Base-by-base conservation (phyloP, 2,113 vertebrate species). In the Marmota monax region DNA sequence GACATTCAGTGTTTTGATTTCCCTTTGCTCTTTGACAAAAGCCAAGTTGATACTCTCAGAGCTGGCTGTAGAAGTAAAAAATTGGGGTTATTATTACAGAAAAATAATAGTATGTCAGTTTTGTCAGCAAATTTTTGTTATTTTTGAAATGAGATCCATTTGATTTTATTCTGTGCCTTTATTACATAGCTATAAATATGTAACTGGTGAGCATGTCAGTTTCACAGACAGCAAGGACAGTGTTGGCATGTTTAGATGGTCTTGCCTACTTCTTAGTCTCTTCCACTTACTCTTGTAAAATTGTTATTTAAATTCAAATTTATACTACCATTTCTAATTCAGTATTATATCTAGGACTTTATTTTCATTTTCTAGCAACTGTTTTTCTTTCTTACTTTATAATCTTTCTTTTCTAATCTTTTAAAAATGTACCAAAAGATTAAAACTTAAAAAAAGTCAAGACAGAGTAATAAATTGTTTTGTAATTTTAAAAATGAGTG, bases 11-110 rank as follows among this genome's bases (percentile, higher is more conserved):
- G 0, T 88, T 88, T 85, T 90, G 4, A 65, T 85, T 95, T 94
- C 2, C 18, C 42, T 20, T 65, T 88, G 34, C 16, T 79, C 48
- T 93, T 94, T 78, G 61, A 84, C 29, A 92, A 93, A 94, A 69
- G 4, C 10, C 4, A 23, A 39, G 23, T 83, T 92, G 51, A 94
- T 69, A 45, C 8, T n/a, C 16, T 72, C 53, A 91, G 22, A 87
- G 0, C 7, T 42, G 83, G 9, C 32, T 27, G 1, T 42, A 58
- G 23, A 23, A 77, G 5, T 80, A 67, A 86, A 88, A 23, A 63
- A 63, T 27, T 63, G 9, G 61, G 61, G 9, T 79, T 83, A 96
- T 80, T 96, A 9, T 88, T 79, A 82, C 8, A 39, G 20, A n/a
- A 72, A 34, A 29, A 80, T 14, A 34, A 45, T 10, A 72, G 1